A percentile compares a stretch with the other conserved stretches of the same genome.
phyloP scores from a whole-genome alignment of 2,113 vertebrate species.

The Athene cunicularia region DNA sequence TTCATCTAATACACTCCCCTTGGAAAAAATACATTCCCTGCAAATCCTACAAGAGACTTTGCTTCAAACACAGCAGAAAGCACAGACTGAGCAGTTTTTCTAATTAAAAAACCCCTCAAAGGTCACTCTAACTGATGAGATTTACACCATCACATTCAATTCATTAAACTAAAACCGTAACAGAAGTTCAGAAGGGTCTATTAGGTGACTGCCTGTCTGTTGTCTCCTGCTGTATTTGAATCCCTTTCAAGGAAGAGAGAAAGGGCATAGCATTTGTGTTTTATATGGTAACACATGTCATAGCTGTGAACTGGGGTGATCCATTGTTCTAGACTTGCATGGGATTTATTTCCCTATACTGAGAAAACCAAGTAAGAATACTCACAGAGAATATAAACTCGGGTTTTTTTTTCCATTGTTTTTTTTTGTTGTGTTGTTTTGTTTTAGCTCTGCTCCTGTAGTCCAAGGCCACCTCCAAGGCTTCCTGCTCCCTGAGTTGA shows the following conservation, averaged over 20 bases:
- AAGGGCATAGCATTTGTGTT: not conserved
- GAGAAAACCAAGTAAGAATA: not conserved
- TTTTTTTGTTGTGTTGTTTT: not conserved
- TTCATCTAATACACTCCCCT: not conserved
- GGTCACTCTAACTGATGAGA: not conserved
- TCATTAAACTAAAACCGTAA: not conserved
- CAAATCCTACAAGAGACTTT: not conserved
- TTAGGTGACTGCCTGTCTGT: not conserved
- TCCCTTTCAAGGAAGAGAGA: not conserved
- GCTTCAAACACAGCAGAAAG: not conserved
- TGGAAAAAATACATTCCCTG: not conserved
- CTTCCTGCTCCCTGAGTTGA: not conserved
- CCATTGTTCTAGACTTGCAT: not conserved
- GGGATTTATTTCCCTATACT: conserved; percentile 26
- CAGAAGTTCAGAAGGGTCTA: not conserved
- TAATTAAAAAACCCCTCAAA: not conserved
- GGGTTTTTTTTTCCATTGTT: accelerated
- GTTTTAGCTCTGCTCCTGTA: conserved; percentile 5
- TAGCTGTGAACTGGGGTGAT: not conserved
- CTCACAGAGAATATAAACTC: not conserved
- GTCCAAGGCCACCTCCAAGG: conserved; percentile 62
- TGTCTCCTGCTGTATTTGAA: not conserved
- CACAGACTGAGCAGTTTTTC: not conserved
- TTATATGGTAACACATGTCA: not conserved
- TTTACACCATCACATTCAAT: not conserved